Percentiles rank a stretch among this genome's conserved stretches.
Conservation (phyloP, 2,113 vertebrate genomes). For the Carassius gibelio region DNA sequence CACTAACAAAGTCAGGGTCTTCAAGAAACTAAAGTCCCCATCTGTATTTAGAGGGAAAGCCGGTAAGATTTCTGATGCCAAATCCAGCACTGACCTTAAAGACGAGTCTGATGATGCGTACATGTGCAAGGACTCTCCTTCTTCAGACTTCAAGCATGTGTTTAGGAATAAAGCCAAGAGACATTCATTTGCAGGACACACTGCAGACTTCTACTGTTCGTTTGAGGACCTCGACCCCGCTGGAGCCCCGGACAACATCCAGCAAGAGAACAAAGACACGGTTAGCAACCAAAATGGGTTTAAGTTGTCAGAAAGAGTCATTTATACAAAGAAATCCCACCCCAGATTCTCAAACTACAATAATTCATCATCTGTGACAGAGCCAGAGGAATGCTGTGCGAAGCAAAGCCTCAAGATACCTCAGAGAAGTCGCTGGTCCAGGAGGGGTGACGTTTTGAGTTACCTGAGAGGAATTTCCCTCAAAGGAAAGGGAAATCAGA, state of each 20-base stretch:
- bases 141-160: constrained; percentile 68
- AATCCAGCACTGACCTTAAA: constrained; percentile 70
- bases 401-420: constrained; percentile 71
- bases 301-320: constrained; percentile 68
- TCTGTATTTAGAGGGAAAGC: constrained; percentile 74
- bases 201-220: constrained; percentile 83
- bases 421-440: constrained; percentile 72
- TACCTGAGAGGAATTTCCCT: constrained; percentile 86
- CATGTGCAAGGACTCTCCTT: constrained; percentile 68
- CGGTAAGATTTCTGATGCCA: constrained; percentile 69
- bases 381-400: constrained; percentile 69
- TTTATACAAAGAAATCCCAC: constrained; percentile 71
- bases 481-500: constrained; percentile 75
- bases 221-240: constrained; percentile 82
- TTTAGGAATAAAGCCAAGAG: constrained; percentile 77
- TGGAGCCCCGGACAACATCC: constrained; percentile 70
- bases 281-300: constrained; percentile 70
- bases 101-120: constrained; percentile 68
- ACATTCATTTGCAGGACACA: constrained; percentile 86
- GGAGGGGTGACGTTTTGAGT: constrained; percentile 84
- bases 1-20: constrained; percentile 83
- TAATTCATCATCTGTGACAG: constrained; percentile 56
- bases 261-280: constrained; percentile 65
- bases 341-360: constrained; percentile 66
- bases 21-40: constrained; percentile 83